A percentile compares a stretch with the other conserved stretches of the same genome.
Conservation (phyloP, 1,140 invertebrate species). For the Coptotermes formosanus region DNA sequence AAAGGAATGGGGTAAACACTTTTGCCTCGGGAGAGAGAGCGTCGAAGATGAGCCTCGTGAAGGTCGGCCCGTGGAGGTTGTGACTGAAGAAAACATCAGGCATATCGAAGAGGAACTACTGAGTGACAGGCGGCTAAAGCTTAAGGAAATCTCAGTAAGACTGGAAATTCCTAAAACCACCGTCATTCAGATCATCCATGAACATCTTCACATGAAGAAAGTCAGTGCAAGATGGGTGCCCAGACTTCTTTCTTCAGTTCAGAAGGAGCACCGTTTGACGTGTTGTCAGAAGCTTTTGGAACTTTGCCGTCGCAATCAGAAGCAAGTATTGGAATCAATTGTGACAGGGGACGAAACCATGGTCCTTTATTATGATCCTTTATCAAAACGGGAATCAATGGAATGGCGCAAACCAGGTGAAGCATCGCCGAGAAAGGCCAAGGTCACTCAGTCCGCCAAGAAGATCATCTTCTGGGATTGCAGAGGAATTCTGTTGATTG, state of each 20-base stretch:
- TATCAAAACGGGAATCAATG: not conserved
- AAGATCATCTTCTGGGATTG: conserved; percentile 22
- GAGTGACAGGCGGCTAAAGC: not conserved
- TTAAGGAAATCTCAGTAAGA: not conserved
- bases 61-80: conserved; percentile 15
- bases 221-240: conserved; percentile 20
- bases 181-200: not conserved
- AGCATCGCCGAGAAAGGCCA: not conserved
- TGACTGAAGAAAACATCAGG: no score
- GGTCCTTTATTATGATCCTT: not conserved
- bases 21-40: not conserved
- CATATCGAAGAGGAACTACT: not conserved
- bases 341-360: not conserved
- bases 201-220: not conserved
- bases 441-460: not conserved
- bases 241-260: not conserved
- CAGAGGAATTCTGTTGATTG: no score
- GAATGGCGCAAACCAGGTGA: not conserved
- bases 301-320: not conserved
- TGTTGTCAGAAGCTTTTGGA: not conserved
- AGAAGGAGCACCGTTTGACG: not conserved
- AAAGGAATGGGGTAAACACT: conserved; percentile 14
- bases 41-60: conserved; percentile 21
- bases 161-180: not conserved
- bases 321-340: not conserved